Conservation (phyloP, 2,113 vertebrate species). For the Zosterops hypoxanthus region DNA sequence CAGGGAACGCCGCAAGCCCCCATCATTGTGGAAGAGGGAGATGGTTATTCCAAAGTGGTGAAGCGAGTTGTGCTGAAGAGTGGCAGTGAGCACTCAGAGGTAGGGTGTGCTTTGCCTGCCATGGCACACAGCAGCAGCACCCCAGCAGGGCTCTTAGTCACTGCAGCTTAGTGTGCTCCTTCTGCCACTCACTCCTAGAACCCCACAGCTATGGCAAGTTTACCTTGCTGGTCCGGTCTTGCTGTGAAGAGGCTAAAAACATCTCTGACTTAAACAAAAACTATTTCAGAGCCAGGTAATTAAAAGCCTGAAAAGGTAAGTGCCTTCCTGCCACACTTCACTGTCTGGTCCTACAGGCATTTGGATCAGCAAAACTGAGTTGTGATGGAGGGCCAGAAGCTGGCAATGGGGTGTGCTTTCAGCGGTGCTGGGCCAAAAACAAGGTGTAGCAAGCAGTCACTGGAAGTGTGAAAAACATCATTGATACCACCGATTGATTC, state of each 20-base stretch:
- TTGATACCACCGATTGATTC: neutral
- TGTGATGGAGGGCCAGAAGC: neutral
- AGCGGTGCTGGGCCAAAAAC: neutral
- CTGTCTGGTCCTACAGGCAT: neutral
- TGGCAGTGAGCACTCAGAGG: conserved; percentile 84
- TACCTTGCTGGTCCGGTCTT: neutral
- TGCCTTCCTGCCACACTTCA: neutral
- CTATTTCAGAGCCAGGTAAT: neutral
- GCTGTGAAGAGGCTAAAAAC: neutral
- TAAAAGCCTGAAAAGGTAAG: neutral
- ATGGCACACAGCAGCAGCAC: neutral
- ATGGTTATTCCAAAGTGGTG: conserved; percentile 87
- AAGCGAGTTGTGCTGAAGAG: conserved; percentile 91
- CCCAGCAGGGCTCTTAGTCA: neutral
- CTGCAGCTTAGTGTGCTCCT: neutral
- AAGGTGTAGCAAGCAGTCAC: fast-evolving
- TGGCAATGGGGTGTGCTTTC: neutral
- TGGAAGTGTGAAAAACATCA: neutral
- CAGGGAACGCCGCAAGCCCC: conserved; percentile 82
- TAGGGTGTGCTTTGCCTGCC: conserved; percentile 18
- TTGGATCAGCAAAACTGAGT: no score
- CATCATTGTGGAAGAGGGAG: conserved; percentile 82
- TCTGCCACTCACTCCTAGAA: neutral
- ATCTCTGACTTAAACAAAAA: neutral
- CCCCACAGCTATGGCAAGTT: neutral